Conservation (phyloP, 2,888 invertebrate species). For the Sminthurinus aureus region DNA sequence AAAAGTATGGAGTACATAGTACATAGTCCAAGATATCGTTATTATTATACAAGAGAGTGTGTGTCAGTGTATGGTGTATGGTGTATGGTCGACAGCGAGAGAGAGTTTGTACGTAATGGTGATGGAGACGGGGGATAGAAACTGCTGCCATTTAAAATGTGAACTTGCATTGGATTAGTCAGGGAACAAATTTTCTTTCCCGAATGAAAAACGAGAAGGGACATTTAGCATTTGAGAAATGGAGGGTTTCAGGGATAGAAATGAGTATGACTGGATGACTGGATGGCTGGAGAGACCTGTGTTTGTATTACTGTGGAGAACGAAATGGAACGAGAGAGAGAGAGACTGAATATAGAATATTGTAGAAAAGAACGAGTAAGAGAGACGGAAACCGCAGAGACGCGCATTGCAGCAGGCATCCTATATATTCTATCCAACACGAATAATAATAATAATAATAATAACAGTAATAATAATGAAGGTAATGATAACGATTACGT, state of each 20-base stretch:
- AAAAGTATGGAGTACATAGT: not conserved
- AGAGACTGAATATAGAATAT: not conserved
- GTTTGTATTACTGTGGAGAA: not conserved
- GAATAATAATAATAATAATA: constrained; percentile 25
- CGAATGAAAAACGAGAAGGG: constrained; percentile 4
- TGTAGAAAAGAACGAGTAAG: not conserved
- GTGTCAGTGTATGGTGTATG: too few relatives aligned
- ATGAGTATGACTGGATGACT: too few relatives aligned
- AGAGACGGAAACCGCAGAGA: constrained; percentile 16
- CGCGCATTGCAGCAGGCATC: constrained; percentile 28
- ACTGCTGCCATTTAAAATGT: constrained; percentile 13
- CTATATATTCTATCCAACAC: not conserved
- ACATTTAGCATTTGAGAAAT: constrained; percentile 20
- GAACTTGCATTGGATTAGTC: constrained; percentile 9
- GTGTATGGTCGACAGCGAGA: not conserved
- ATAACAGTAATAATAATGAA: constrained; percentile 44
- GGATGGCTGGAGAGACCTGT: too few relatives aligned
- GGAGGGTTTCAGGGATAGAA: not conserved
- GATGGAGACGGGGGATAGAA: not conserved
- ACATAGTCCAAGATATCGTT: too few relatives aligned
- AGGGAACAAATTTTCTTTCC: constrained; percentile 12
- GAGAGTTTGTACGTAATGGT: not conserved
- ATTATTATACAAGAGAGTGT: too few relatives aligned
- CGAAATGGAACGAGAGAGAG: not conserved
- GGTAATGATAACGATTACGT: constrained; percentile 43